Evolutionary conservation across 2,113 vertebrate species (phyloP).

Genomic region (Chaetorhynchus papuensis): DNA sequence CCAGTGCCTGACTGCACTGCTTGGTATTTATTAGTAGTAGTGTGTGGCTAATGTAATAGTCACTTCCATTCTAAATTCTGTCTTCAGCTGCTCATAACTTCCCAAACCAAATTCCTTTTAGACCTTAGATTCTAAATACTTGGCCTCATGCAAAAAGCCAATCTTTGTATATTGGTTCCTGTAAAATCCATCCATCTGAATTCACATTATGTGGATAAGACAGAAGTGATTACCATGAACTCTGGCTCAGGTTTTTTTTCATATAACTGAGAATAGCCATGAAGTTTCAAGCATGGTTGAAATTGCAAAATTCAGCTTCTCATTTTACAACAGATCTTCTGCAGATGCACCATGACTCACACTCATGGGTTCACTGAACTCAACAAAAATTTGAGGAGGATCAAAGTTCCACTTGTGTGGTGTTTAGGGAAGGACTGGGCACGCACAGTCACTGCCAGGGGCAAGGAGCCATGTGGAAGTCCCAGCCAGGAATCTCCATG

Average conservation of each 20-base stretch:
- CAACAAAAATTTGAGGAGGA: not conserved
- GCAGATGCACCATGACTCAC: not conserved
- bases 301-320: not conserved
- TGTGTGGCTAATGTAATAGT: not conserved
- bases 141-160: not conserved
- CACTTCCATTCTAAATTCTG: not conserved
- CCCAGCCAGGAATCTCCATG: fast-evolving
- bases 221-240: not conserved
- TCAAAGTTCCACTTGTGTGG: not conserved
- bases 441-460: not conserved
- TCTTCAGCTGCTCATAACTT: constrained; percentile 1
- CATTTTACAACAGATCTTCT: not conserved
- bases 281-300: not conserved
- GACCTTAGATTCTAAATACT: not conserved
- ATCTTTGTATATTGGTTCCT: not conserved
- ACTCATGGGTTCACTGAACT: not conserved
- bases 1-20: not conserved
- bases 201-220: not conserved
- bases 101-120: not conserved
- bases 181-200: not conserved
- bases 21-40: not conserved
- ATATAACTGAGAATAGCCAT: not conserved
- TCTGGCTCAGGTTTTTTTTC: not conserved
- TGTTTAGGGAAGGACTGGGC: not conserved
- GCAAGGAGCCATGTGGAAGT: not conserved